A percentile compares a stretch with the other conserved stretches of the same genome.
Conservation (phyloP, 2,888 invertebrate species). For the Petrophora chlorosata region DNA sequence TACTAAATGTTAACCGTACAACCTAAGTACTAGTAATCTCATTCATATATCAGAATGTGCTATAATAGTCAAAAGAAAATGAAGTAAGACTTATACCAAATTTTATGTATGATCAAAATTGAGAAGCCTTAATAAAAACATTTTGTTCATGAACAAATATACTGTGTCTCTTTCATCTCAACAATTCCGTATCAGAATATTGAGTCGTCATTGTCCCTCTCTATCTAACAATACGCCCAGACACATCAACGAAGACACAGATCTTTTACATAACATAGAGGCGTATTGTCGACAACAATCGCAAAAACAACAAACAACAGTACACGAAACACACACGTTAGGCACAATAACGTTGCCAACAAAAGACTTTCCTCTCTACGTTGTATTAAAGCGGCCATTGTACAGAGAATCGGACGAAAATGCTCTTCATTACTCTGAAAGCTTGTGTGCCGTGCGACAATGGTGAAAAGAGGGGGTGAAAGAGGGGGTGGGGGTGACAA, state of each 20-base stretch:
- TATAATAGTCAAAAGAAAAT: too few species aligned
- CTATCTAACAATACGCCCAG: conserved; percentile 38
- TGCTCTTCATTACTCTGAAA: conserved; percentile 85
- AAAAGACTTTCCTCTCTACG: conserved; percentile 79
- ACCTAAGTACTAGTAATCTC: too few species aligned
- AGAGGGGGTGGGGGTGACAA: conserved; percentile 60
- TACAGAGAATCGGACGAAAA: conserved; percentile 83
- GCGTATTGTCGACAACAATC: conserved; percentile 71
- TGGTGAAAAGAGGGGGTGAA: conserved; percentile 58
- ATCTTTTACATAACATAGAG: conserved; percentile 49
- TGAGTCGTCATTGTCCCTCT: conserved; percentile 13
- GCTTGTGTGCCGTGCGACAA: conserved; percentile 82
- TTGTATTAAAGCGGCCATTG: conserved; percentile 81
- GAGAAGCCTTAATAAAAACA: neutral
- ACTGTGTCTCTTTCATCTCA: neutral
- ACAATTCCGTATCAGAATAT: conserved; percentile 10
- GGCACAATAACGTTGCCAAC: conserved; percentile 70
- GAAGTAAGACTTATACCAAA: too few species aligned
- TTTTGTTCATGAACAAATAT: neutral
- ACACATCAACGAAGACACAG: conserved; percentile 46
- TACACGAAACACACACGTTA: conserved; percentile 72
- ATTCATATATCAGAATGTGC: too few species aligned
- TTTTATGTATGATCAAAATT: too few species aligned
- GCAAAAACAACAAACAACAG: conserved; percentile 66
- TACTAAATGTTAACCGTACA: too few species aligned